Conservation (phyloP, 2,797 vertebrate species). For the Ctenopoma multispine region DNA sequence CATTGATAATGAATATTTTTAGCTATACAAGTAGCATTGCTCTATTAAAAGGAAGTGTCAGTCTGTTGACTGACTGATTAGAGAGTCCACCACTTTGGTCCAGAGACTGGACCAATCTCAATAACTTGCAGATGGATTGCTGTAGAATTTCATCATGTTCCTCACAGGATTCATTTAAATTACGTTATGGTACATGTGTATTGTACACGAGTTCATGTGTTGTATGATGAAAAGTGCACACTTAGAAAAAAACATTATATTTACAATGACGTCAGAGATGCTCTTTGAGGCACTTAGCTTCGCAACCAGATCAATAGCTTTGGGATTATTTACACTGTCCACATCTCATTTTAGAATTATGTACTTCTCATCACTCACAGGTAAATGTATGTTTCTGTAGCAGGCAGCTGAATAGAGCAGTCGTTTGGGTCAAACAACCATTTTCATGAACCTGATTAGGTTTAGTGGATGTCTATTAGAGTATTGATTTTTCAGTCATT, state of each 20-base stretch:
- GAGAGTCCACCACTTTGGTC: no score
- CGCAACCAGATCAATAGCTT: slow-evolving; percentile 72
- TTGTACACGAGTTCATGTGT: slow-evolving; percentile 1
- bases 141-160: neutral
- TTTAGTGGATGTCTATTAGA: slow-evolving; percentile 65
- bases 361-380: slow-evolving; percentile 59
- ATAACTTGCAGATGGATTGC: neutral
- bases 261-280: slow-evolving; percentile 69
- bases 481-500: slow-evolving; percentile 71
- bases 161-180: neutral
- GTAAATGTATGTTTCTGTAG: slow-evolving; percentile 46
- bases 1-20: neutral
- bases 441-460: slow-evolving; percentile 65
- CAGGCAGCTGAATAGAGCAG: slow-evolving; percentile 28
- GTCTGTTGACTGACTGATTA: no score
- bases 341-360: slow-evolving; percentile 61
- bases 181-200: neutral
- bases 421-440: slow-evolving; percentile 60
- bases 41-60: neutral
- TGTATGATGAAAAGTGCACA: slow-evolving; percentile 47
- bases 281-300: slow-evolving; percentile 78
- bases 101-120: neutral
- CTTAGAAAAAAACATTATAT: slow-evolving; percentile 69
- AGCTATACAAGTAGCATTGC: neutral
- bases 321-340: slow-evolving; percentile 69